Conservation (phyloP, 2,797 vertebrate species). For the Enteromius thamalakanensis region DNA sequence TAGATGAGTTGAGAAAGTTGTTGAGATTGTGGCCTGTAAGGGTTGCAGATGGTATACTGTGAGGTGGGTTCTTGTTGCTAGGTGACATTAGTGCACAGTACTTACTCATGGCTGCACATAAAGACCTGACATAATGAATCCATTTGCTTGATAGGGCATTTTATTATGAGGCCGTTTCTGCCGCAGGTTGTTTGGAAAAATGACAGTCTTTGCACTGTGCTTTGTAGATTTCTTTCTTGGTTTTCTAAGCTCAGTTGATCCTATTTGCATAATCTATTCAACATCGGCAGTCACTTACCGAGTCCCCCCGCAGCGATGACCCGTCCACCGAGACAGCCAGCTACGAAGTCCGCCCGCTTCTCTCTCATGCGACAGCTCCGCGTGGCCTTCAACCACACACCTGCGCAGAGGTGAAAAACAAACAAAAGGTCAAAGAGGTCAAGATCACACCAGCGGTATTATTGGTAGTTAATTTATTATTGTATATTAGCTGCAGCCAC, state of each 20-base stretch:
- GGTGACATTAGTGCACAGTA: conserved; percentile 35
- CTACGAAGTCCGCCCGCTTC: conserved; percentile 95
- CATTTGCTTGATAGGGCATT: conserved; percentile 35
- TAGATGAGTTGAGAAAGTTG: conserved; percentile 21
- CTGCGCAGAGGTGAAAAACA: conserved; percentile 68
- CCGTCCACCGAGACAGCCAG: conserved; percentile 88
- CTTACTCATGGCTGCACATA: conserved; percentile 22
- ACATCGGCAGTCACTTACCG: conserved; percentile 76
- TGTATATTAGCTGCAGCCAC: background rate
- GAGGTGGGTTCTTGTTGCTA: conserved; percentile 34
- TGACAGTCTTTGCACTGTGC: background rate
- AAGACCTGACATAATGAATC: conserved; percentile 41
- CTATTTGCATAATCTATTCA: conserved; percentile 43
- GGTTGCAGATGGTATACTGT: background rate
- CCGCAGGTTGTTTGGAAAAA: conserved; percentile 24
- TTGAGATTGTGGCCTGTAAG: conserved; percentile 28
- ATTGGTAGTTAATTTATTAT: background rate
- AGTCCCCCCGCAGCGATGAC: conserved; percentile 90
- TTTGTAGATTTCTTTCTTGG: conserved; percentile 19
- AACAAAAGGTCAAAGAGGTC: conserved; percentile 31
- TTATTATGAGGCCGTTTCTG: conserved; percentile 42
- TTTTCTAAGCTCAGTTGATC: conserved; percentile 37
- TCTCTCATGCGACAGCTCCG: conserved; percentile 90
- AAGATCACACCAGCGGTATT: background rate
- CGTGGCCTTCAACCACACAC: conserved; percentile 88